Percentiles rank a stretch among this genome's conserved stretches.
Conservation (phyloP, 1,140 invertebrate species). For the Pogonus chalceus region DNA sequence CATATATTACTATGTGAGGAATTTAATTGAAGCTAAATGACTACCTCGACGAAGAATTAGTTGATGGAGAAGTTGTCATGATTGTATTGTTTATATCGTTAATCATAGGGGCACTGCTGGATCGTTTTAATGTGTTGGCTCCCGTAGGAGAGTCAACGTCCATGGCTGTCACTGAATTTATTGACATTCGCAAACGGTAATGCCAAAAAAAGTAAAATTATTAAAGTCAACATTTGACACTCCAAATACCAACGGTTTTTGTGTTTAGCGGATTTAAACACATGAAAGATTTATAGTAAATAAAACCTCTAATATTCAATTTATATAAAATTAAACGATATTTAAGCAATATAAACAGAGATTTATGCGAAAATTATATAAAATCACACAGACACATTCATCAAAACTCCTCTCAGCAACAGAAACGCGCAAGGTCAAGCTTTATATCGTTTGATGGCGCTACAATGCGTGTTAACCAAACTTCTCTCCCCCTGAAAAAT, state of each 20-base stretch:
- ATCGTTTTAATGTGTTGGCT: constrained; percentile 58
- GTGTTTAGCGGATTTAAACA: too few species aligned
- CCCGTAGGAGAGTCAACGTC: constrained; percentile 46
- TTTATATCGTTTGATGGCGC: not conserved
- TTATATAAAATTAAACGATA: too few species aligned
- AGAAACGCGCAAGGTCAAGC: not conserved
- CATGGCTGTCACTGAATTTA: constrained; percentile 39
- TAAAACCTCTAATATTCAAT: too few species aligned
- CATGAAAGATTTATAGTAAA: too few species aligned
- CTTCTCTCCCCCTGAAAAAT: not conserved
- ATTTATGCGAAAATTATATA: too few species aligned
- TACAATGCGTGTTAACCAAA: too few species aligned
- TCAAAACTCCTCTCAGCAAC: not conserved
- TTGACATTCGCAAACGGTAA: constrained; percentile 24
- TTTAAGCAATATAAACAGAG: too few species aligned
- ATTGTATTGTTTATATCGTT: constrained; percentile 46
- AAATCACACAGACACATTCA: too few species aligned
- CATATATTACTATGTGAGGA: constrained; percentile 9
- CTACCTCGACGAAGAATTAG: constrained; percentile 38
- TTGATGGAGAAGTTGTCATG: constrained; percentile 37
- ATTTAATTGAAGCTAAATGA: constrained; percentile 5
- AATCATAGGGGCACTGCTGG: constrained; percentile 76
- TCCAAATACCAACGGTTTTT: not conserved
- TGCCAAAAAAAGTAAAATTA: constrained; percentile 1
- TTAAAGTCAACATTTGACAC: constrained; percentile 1